phyloP scores from a whole-genome alignment of 2,888 invertebrate genomes.

The Chirona hameri region DNA sequence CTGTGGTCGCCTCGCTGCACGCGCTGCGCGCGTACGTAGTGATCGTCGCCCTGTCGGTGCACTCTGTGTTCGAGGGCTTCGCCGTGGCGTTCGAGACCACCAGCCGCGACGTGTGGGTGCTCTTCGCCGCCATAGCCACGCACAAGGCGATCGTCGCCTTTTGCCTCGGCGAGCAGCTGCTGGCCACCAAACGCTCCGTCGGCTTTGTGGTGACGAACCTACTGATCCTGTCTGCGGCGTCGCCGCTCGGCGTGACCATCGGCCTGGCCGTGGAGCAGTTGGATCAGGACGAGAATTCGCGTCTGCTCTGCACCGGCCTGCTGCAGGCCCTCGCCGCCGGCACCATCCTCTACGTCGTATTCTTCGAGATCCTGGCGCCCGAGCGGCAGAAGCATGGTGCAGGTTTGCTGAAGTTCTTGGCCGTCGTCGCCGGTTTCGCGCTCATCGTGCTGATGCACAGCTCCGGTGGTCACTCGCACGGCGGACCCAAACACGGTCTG shows the following conservation, averaged over 20 bases:
- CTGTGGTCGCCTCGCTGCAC: slow-evolving; percentile 34
- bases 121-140: slow-evolving; percentile 77
- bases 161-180: slow-evolving; percentile 79
- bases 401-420: slow-evolving; percentile 36
- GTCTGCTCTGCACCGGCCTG: slow-evolving; percentile 37
- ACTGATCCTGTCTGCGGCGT: slow-evolving; percentile 61
- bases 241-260: slow-evolving; percentile 63
- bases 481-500: slow-evolving; percentile 35
- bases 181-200: slow-evolving; percentile 56
- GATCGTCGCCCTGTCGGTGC: slow-evolving; percentile 76
- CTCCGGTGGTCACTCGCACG: slow-evolving; percentile 41
- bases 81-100: slow-evolving; percentile 73
- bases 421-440: slow-evolving; percentile 38
- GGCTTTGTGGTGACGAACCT: slow-evolving; percentile 55
- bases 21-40: slow-evolving; percentile 65
- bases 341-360: slow-evolving; percentile 91
- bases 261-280: slow-evolving; percentile 55
- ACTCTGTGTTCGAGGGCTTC: slow-evolving; percentile 80
- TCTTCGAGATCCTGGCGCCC: slow-evolving; percentile 65
- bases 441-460: slow-evolving; percentile 37
- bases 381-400: slow-evolving; percentile 36
- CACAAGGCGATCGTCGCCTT: slow-evolving; percentile 85
- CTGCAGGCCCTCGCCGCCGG: slow-evolving; percentile 84
- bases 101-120: slow-evolving; percentile 68
- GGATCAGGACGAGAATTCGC: slow-evolving; percentile 36